Conservation (phyloP, 64 coral and sea anemone species). For the Stylophora pistillata region DNA sequence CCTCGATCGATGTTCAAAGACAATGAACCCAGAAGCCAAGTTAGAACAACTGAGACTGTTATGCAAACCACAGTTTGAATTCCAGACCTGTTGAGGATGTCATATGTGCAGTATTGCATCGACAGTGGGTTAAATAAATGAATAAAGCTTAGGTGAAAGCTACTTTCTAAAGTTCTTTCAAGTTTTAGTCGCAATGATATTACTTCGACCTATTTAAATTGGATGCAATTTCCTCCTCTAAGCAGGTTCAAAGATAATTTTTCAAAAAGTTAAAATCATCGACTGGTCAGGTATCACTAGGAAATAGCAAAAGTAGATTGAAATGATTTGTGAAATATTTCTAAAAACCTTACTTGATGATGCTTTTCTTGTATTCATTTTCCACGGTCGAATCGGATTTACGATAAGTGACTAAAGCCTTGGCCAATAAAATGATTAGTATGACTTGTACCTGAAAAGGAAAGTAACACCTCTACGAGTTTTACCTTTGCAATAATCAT, state of each 20-base stretch:
- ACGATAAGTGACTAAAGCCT: constrained; percentile 56
- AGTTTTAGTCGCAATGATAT: neutral
- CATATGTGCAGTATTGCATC: neutral
- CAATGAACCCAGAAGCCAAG: constrained; percentile 65
- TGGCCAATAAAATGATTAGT: constrained; percentile 57
- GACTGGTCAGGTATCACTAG: too few species aligned
- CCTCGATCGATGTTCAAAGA: constrained; percentile 58
- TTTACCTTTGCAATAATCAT: too few species aligned
- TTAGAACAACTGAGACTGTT: constrained; percentile 54
- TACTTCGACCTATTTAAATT: too few species aligned
- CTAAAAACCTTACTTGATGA: constrained; percentile 54
- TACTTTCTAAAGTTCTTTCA: neutral
- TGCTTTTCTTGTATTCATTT: constrained; percentile 58
- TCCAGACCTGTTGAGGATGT: constrained; percentile 57
- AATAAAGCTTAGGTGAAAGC: neutral
- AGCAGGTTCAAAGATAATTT: too few species aligned
- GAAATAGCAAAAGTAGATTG: neutral
- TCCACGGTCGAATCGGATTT: constrained; percentile 48
- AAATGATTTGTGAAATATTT: neutral
- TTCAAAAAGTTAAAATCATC: too few species aligned
- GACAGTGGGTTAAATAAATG: too few species aligned
- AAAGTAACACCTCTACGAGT: neutral
- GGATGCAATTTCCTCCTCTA: too few species aligned
- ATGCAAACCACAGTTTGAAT: constrained; percentile 69
- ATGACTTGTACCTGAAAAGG: constrained; percentile 67